These are phyloP conservation scores for Pongo abelii DNA, from an alignment of 2,113 vertebrate species.

Conservation along the genomic window DNA sequence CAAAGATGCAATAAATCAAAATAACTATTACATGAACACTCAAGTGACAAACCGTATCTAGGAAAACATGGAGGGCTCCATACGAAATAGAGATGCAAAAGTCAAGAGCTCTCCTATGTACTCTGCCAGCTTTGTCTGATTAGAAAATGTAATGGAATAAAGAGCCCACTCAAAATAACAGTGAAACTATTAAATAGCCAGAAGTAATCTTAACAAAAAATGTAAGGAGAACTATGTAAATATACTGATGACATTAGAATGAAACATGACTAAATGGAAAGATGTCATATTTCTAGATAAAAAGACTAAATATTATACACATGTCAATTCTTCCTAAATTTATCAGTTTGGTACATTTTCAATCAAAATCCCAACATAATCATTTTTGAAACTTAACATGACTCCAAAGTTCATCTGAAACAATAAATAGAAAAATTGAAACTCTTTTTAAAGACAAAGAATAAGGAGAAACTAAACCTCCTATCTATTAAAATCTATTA, in stretches of 20 bases:
- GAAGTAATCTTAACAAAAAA: conserved; percentile 47
- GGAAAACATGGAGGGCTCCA: background rate
- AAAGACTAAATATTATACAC: background rate
- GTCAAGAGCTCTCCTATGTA: conserved; percentile 10
- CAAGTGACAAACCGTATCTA: conserved; percentile 13
- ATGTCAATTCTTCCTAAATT: background rate
- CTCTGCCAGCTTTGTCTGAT: background rate
- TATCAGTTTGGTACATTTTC: background rate
- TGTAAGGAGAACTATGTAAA: background rate
- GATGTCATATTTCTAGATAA: background rate
- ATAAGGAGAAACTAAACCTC: background rate
- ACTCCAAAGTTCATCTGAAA: conserved; percentile 19
- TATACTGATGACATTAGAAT: background rate
- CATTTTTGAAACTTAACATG: background rate
- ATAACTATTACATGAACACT: background rate
- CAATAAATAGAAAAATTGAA: conserved; percentile 38
- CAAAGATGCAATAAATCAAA: background rate
- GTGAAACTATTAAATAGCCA: background rate
- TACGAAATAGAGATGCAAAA: conserved; percentile 16
- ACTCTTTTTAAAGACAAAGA: conserved; percentile 5
- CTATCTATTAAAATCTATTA: conserved; percentile 9
- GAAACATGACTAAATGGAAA: conserved; percentile 18
- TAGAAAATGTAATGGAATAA: background rate
- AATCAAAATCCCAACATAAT: conserved; percentile 27
- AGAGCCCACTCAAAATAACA: background rate